Evolutionary conservation across 35 echinoderm and acorn worm species (phyloP).

Genomic region (Apostichopus parvimensis): DNA sequence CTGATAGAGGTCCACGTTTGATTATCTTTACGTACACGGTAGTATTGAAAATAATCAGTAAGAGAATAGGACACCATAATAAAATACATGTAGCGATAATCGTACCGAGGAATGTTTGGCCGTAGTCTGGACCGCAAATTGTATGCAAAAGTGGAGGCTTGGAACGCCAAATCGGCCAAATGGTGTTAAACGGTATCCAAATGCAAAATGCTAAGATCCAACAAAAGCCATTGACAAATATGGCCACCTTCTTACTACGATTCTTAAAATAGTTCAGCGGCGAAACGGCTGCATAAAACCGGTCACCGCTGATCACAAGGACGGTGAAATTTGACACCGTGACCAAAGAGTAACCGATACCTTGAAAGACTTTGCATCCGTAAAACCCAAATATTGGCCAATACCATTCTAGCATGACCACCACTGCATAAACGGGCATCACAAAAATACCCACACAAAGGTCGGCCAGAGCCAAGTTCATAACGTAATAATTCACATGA

Average conservation of each 20-base stretch:
- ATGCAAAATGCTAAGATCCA: not conserved
- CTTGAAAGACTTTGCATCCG: slow-evolving; percentile 29
- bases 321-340: slow-evolving; percentile 6
- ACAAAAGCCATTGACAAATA: not conserved
- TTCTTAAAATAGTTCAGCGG: slow-evolving; percentile 1
- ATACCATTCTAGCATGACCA: not conserved
- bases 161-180: slow-evolving; percentile 23
- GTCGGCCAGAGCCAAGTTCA: slow-evolving; percentile 18
- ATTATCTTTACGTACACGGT: not conserved
- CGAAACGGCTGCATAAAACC: slow-evolving; percentile 11
- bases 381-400: slow-evolving; percentile 24
- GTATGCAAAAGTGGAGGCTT: not conserved
- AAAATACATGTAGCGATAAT: slow-evolving; percentile 17
- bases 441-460: slow-evolving; percentile 11
- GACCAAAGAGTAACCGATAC: slow-evolving; percentile 13
- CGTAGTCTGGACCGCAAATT: not conserved
- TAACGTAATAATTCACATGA: not conserved
- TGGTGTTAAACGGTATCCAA: slow-evolving; percentile 25
- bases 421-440: slow-evolving; percentile 21
- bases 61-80: not conserved
- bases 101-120: not conserved
- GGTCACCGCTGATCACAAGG: slow-evolving; percentile 7
- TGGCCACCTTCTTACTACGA: not conserved
- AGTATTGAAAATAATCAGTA: not conserved
- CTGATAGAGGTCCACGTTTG: not conserved